phyloP scores from a whole-genome alignment of 2,797 vertebrate species.

The Myotis pilosus region DNA sequence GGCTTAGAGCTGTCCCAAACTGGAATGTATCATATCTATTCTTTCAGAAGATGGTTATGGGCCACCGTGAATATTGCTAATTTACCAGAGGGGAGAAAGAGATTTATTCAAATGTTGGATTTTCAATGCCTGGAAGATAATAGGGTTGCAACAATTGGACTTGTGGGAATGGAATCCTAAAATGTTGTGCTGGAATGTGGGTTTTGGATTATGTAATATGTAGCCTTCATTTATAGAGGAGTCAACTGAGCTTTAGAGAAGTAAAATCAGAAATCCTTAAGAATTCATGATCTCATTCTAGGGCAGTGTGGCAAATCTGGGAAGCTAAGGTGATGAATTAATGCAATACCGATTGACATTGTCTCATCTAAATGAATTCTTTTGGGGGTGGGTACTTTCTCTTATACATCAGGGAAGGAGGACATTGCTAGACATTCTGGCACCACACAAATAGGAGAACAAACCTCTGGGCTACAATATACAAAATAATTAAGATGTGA shows the following conservation, averaged over 20 bases:
- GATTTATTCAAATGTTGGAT: background rate
- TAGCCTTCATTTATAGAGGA: background rate
- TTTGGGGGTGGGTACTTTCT: background rate
- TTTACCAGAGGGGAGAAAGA: background rate
- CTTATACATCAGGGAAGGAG: background rate
- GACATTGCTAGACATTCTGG: background rate
- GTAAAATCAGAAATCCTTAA: background rate
- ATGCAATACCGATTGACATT: background rate
- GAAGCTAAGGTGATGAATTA: background rate
- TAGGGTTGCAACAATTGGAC: background rate
- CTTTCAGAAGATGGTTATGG: conserved; percentile 20
- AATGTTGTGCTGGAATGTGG: background rate
- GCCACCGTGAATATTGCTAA: background rate
- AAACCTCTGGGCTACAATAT: background rate
- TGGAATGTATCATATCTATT: background rate
- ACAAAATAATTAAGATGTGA: background rate
- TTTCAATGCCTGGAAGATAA: conserved; percentile 12
- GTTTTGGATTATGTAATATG: background rate
- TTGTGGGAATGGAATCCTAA: conserved; percentile 17
- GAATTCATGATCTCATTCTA: background rate
- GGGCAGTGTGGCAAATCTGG: background rate
- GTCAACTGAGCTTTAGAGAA: background rate
- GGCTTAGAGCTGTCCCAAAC: background rate
- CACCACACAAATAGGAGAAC: background rate
- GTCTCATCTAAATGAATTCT: background rate